Evolutionary conservation across 2,888 invertebrate species (phyloP), one percentile per base, ranked within the genome.

Genomic region (Clistopyga incitator): DNA sequence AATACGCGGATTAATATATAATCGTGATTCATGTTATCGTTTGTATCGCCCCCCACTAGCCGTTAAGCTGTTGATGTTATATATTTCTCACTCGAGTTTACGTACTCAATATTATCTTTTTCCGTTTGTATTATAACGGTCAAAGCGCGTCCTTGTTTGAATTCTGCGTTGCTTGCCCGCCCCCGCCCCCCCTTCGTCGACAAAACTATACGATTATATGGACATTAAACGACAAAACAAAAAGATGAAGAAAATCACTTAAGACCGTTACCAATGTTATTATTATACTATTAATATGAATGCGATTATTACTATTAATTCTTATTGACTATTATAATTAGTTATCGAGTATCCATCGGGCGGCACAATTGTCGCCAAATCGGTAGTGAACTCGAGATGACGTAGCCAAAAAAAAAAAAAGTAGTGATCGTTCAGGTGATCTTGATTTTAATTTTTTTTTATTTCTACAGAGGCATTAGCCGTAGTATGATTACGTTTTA

Each of bases 21-120:
- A 92, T 92, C 91, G 92, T 92, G 92, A 92, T 92, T 91, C 90
- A 91, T 91, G 92, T 92, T 92, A 92, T 93, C 90, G 91, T 93
- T 92, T 92, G 90, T 92, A 92, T 90, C 80, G 81, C 45, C 59
- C 56, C 45, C 56, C 75, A 56, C 87, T 91, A 92, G 90, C 87
- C 87, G 85, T 90, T 92, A 93, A 92, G 91, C 92, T 93, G 93
- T 93, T 93, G 91, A 92, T 92, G 92, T 93, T 93, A 92, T 91
- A 89, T 86, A 89, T 90, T 92, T 89, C 90, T 89, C 90, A 90
- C 89, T 91, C 91, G 89, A 89, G 87, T 90, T 82, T 89, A 88
- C 87, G 88, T 90, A 90, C 84, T 88, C 84, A 75, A 80, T 81
- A 80, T 86, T 75, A 75, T 78, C 64, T 54, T 84, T 85, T 75